Percentiles rank a stretch among this genome's conserved stretches.
phyloP scores from a whole-genome alignment of 2,888 invertebrate species.

The Actias luna region DNA sequence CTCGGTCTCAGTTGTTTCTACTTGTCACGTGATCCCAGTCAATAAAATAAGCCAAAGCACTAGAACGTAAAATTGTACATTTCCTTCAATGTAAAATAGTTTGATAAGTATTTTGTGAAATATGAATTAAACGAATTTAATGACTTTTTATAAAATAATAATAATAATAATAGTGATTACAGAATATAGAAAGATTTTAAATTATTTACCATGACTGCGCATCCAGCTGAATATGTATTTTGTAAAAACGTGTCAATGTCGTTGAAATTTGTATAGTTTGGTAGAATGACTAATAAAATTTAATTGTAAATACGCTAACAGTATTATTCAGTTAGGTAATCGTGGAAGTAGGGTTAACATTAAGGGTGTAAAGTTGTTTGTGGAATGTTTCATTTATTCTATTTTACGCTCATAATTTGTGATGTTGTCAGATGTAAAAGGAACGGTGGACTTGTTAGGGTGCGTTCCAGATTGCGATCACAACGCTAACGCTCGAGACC shows the following conservation, averaged over 20 bases:
- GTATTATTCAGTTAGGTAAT: constrained; percentile 61
- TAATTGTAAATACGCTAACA: constrained; percentile 54
- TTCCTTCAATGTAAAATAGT: constrained; percentile 19
- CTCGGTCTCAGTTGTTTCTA: not conserved
- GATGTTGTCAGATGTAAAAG: constrained; percentile 9
- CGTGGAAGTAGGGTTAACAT: constrained; percentile 25
- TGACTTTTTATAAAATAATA: not conserved
- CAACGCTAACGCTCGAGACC: no score
- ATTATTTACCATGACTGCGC: constrained; percentile 13
- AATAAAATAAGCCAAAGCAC: constrained; percentile 47
- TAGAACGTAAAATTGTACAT: constrained; percentile 33
- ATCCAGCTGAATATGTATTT: constrained; percentile 11
- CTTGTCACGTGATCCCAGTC: constrained; percentile 40
- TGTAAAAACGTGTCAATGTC: not conserved
- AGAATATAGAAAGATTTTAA: constrained; percentile 14
- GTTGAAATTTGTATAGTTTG: not conserved
- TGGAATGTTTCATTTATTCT: constrained; percentile 13
- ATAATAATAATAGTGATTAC: no score
- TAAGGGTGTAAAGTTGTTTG: constrained; percentile 11
- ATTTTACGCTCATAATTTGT: constrained; percentile 11
- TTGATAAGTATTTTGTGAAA: constrained; percentile 9
- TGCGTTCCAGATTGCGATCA: no score
- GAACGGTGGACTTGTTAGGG: not conserved
- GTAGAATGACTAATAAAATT: constrained; percentile 37
- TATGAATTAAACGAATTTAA: constrained; percentile 10